A percentile compares a stretch with the other conserved stretches of the same genome.
Evolutionary conservation across 2,113 vertebrate genomes (phyloP).

Genomic region (Apaloderma vittatum): DNA sequence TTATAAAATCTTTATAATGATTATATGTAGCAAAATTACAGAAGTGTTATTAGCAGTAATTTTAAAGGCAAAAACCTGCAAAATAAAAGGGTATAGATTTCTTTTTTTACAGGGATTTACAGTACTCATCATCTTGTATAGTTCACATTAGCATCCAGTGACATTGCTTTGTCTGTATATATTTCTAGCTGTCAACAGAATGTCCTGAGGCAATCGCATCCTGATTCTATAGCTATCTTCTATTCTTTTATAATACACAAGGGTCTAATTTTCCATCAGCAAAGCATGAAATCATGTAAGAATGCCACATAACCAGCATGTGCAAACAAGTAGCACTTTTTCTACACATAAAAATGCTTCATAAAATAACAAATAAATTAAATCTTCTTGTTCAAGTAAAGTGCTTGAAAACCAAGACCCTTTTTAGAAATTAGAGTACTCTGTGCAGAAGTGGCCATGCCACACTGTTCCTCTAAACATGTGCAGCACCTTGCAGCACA

Average conservation of each 20-base stretch:
- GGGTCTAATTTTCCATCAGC: slow-evolving; percentile 96
- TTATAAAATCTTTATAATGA: slow-evolving; percentile 61
- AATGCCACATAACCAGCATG: slow-evolving; percentile 91
- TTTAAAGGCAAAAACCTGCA: slow-evolving; percentile 58
- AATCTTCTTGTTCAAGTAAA: slow-evolving; percentile 82
- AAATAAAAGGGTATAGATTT: slow-evolving; percentile 70
- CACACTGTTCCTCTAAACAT: slow-evolving; percentile 44
- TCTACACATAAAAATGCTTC: slow-evolving; percentile 83
- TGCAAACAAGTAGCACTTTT: slow-evolving; percentile 87
- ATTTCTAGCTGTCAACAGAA: slow-evolving; percentile 96
- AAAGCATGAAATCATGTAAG: slow-evolving; percentile 98
- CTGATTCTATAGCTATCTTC: slow-evolving; percentile 87
- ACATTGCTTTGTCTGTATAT: slow-evolving; percentile 91
- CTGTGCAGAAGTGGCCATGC: not conserved
- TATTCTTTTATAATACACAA: slow-evolving; percentile 91
- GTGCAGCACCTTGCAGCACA: slow-evolving; percentile 5
- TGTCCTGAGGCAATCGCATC: slow-evolving; percentile 95
- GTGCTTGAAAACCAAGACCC: slow-evolving; percentile 54
- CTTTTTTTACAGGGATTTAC: slow-evolving; percentile 86
- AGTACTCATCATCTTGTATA: slow-evolving; percentile 89
- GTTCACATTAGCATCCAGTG: slow-evolving; percentile 94
- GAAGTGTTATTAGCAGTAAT: slow-evolving; percentile 24
- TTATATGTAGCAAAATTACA: slow-evolving; percentile 37
- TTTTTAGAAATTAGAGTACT: slow-evolving; percentile 65
- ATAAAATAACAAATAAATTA: slow-evolving; percentile 92